phyloP scores from a whole-genome alignment of 1,140 invertebrate species.

The Scaptomyza graminum region DNA sequence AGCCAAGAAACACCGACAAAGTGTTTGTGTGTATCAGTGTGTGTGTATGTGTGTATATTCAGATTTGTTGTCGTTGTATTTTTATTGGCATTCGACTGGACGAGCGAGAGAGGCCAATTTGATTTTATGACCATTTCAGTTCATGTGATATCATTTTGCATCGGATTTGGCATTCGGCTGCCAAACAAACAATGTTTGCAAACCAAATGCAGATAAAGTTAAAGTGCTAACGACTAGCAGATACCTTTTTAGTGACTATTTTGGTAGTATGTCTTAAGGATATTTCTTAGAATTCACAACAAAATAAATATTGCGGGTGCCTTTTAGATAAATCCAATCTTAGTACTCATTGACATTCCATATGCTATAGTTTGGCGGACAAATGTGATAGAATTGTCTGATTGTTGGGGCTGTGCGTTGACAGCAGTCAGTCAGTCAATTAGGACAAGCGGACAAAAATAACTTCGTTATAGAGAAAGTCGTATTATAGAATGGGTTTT shows the following conservation, averaged over 20 bases:
- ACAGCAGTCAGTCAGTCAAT: too few relatives aligned
- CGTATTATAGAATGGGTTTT: too few relatives aligned
- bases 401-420: too few relatives aligned
- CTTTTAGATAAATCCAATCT: too few relatives aligned
- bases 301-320: too few relatives aligned
- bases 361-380: too few relatives aligned
- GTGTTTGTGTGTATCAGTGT: constrained; percentile 50
- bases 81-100: constrained; percentile 64
- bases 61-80: constrained; percentile 62
- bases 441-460: too few relatives aligned
- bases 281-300: too few relatives aligned
- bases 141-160: constrained; percentile 57
- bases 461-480: too few relatives aligned
- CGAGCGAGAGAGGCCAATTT: constrained; percentile 47
- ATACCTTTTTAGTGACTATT: neutral
- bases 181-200: neutral
- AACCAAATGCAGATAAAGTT: neutral
- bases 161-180: constrained; percentile 29
- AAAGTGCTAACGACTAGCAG: neutral
- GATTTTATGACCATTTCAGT: constrained; percentile 70
- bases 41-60: constrained; percentile 46
- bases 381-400: too few relatives aligned
- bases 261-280: too few relatives aligned
- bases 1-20: constrained; percentile 64
- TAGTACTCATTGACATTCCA: neutral